A percentile compares a stretch with the other conserved stretches of the same genome.
These are phyloP conservation scores for Spatulosminthurus flaviceps DNA, from an alignment of 2,888 invertebrate species.

Conservation along the genomic window DNA sequence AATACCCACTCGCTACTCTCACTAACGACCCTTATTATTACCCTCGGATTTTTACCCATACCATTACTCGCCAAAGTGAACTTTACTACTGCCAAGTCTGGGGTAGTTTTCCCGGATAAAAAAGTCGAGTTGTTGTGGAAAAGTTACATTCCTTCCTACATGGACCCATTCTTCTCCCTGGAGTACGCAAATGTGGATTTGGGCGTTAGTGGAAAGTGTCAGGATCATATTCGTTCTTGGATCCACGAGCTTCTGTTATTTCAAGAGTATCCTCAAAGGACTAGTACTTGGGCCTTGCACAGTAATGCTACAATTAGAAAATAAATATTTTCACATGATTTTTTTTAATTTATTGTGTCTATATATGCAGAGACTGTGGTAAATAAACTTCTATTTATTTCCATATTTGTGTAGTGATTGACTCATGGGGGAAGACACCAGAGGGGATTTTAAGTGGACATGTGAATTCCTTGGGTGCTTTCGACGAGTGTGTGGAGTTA, in stretches of 20 bases:
- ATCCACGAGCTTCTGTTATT: constrained; percentile 21
- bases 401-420: constrained; percentile 53
- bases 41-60: not conserved
- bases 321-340: not conserved
- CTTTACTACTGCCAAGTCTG: not conserved
- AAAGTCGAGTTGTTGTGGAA: constrained; percentile 26
- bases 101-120: not conserved
- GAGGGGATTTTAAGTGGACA: constrained; percentile 60
- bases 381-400: too few relatives aligned
- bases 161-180: constrained; percentile 20
- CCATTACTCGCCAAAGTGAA: not conserved
- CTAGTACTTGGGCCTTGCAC: constrained; percentile 45
- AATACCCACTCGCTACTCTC: too few relatives aligned
- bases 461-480: constrained; percentile 58
- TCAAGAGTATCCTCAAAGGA: constrained; percentile 9
- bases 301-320: constrained; percentile 43
- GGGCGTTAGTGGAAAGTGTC: constrained; percentile 5
- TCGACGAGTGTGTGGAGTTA: constrained; percentile 57
- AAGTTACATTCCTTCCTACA: constrained; percentile 35
- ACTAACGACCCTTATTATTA: too few relatives aligned
- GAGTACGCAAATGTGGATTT: not conserved
- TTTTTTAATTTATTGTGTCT: too few relatives aligned
- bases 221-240: constrained; percentile 24
- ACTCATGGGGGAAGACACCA: constrained; percentile 60
- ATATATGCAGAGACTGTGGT: too few relatives aligned